These are phyloP conservation scores for Carassius carassius DNA, from an alignment of 2,113 vertebrate genomes.

Conservation along the genomic window DNA sequence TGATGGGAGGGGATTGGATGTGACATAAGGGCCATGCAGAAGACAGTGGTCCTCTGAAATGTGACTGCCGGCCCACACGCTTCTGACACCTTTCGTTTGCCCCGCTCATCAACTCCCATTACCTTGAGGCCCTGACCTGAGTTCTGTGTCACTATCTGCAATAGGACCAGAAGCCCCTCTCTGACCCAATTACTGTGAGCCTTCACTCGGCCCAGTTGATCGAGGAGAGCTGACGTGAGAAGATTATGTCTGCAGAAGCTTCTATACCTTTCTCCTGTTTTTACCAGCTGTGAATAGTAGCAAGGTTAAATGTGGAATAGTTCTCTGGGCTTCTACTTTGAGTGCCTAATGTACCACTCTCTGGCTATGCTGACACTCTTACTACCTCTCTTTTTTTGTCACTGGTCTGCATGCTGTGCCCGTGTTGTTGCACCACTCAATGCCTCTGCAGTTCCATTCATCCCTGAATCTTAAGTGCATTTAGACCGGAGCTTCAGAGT, in stretches of 20 bases:
- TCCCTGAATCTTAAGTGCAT: slow-evolving; percentile 51
- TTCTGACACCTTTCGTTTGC: slow-evolving; percentile 17
- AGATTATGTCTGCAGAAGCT: slow-evolving; percentile 9
- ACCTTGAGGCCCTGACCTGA: slow-evolving; percentile 1
- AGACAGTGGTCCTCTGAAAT: slow-evolving; percentile 55
- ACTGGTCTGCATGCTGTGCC: slow-evolving; percentile 38
- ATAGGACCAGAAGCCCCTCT: slow-evolving; percentile 50
- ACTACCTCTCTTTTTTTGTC: background rate
- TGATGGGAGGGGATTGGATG: slow-evolving; percentile 49
- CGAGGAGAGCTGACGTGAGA: slow-evolving; percentile 20
- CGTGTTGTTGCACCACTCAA: slow-evolving; percentile 45
- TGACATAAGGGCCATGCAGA: slow-evolving; percentile 47
- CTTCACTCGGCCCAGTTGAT: slow-evolving; percentile 32
- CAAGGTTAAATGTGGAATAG: slow-evolving; percentile 22
- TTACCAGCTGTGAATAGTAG: background rate
- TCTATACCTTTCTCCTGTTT: background rate
- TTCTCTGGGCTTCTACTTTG: background rate
- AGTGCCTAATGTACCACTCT: background rate
- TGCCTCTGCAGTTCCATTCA: slow-evolving; percentile 36
- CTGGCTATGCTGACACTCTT: background rate
- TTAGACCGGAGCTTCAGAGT: background rate
- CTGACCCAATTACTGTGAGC: slow-evolving; percentile 51
- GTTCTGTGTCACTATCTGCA: slow-evolving; percentile 21
- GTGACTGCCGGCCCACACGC: slow-evolving; percentile 27
- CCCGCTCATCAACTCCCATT: slow-evolving; percentile 50